Evolutionary conservation across 2,797 vertebrate genomes (phyloP), one percentile per base, ranked within the genome.

Genomic region (Remorina albescens): DNA sequence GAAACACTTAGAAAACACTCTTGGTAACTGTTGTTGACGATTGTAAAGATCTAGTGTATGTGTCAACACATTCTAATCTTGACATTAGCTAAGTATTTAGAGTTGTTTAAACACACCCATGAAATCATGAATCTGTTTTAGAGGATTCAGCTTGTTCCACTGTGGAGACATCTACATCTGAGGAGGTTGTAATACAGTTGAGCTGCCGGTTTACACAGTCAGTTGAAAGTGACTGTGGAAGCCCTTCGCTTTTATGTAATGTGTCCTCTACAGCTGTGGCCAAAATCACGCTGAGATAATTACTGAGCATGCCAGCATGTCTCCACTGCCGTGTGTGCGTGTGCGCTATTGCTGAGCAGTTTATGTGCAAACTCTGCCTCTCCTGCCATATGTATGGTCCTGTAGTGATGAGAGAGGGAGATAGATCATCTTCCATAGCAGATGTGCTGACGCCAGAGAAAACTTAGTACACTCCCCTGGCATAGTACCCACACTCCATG

Each of bases 361-460:
- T 80, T 42, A 25, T 60, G 67, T 47, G 64, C 55, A 11, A 58
- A 55, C 67, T 82, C 64, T 72, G 19, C 71, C 67, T 83, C 66
- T 51, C 39, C 71, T 59, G 80, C 85, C 76, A 84, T 81, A 75
- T 77, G 83, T 77, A 78, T 83, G 28, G 42, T 77, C 58, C 56
- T 72, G 76, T 62, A 55, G 80, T 32, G 53, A 53, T 4, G 70
- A 54, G 76, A 82, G 76, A 82, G 28, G 12, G 69, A 73, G 69
- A 83, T 65, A 34, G 74, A 81, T 85, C 73, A 72, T 80, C 79
- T 79, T 72, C 70, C 65, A 50, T 70, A 74, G 80, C 70, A 85
- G 82, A 85, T 87, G 81, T 87, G 90, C 92, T 92, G 89, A 93
- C 66, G 19, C 64, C 49, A 56, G 70, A 82, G 74, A 87, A 89